These are phyloP conservation scores for Oegoconia quadripuncta DNA, from an alignment of 2,888 invertebrate genomes.

Conservation along the genomic window DNA sequence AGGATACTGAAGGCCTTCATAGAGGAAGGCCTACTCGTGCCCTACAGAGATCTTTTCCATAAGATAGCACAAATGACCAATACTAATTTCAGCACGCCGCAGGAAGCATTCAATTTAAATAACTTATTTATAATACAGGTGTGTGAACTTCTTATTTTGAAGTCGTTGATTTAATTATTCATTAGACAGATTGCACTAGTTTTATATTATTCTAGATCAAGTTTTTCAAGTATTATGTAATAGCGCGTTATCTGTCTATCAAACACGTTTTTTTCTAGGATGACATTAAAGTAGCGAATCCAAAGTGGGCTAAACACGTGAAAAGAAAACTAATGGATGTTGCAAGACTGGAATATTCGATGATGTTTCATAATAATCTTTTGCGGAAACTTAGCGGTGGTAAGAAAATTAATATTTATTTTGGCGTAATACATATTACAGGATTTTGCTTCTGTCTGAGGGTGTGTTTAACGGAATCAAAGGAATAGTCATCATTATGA, in stretches of 20 bases:
- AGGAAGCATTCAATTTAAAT: conserved; percentile 65
- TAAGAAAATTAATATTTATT: conserved; percentile 26
- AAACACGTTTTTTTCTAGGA: conserved; percentile 41
- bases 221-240: no score
- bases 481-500: no score
- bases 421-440: not conserved
- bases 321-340: conserved; percentile 73
- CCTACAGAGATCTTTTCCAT: conserved; percentile 64
- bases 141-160: not conserved
- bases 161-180: no score
- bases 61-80: conserved; percentile 69
- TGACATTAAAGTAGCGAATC: conserved; percentile 72
- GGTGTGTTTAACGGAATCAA: no score
- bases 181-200: no score
- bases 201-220: no score
- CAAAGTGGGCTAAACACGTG: conserved; percentile 76
- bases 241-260: not conserved
- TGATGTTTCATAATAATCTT: conserved; percentile 72
- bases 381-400: conserved; percentile 77
- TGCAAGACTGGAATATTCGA: conserved; percentile 72
- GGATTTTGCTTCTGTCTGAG: no score
- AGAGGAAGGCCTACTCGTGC: conserved; percentile 59
- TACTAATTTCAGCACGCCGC: conserved; percentile 69
- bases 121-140: conserved; percentile 74
- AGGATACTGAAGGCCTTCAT: conserved; percentile 59